Evolutionary conservation across 2,797 vertebrate genomes (phyloP).

Genomic region (Sebastes melanostomus): DNA sequence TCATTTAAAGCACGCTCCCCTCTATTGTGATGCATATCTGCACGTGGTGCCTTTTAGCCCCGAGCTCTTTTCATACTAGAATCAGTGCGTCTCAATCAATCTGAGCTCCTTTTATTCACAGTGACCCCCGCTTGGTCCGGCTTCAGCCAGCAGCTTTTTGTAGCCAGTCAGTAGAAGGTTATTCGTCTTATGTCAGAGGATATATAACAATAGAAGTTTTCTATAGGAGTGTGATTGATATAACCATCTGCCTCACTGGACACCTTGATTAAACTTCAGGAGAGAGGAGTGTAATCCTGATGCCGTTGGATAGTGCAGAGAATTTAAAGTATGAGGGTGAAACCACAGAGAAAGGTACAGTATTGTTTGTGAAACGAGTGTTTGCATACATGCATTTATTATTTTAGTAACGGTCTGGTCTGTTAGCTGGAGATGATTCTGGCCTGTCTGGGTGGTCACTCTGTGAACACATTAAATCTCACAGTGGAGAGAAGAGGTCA

Average conservation of each 20-base stretch:
- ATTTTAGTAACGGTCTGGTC: not conserved
- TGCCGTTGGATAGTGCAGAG: not conserved
- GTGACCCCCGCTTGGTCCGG: constrained; percentile 44
- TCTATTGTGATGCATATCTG: constrained; percentile 73
- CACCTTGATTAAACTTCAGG: constrained; percentile 49
- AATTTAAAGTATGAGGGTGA: not conserved
- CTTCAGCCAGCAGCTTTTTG: constrained; percentile 53
- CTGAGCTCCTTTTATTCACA: constrained; percentile 61
- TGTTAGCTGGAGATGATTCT: not conserved
- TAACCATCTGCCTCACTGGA: constrained; percentile 74
- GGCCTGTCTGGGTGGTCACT: constrained; percentile 54
- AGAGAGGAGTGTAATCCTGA: constrained; percentile 21
- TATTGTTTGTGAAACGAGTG: not conserved
- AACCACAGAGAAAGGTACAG: not conserved
- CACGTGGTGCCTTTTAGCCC: constrained; percentile 62
- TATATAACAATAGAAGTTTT: constrained; percentile 60
- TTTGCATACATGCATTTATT: not conserved
- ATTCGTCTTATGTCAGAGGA: constrained; percentile 70
- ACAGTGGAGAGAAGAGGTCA: constrained; percentile 49
- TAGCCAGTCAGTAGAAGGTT: constrained; percentile 49
- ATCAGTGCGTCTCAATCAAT: constrained; percentile 69
- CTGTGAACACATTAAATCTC: constrained; percentile 43
- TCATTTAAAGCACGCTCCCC: constrained; percentile 50
- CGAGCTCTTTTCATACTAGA: constrained; percentile 51
- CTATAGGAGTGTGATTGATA: constrained; percentile 65